Percentiles rank a stretch among this genome's conserved stretches.
Evolutionary conservation across 2,888 invertebrate species (phyloP).

Genomic region (Machimus atricapillus): DNA sequence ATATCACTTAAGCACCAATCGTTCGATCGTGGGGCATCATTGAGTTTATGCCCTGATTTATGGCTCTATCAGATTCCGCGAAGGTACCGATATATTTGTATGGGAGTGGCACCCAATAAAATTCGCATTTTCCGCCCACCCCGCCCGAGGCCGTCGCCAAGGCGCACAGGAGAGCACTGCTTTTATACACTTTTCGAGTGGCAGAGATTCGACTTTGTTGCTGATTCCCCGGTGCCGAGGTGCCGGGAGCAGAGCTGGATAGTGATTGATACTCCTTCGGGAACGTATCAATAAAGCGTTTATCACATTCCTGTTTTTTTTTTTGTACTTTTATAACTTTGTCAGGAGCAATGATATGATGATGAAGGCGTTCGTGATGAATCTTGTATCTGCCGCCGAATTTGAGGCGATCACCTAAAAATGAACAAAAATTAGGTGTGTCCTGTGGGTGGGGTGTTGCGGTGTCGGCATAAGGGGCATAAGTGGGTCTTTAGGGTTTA

Average conservation of each 20-base stretch:
- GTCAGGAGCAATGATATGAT: conserved; percentile 16
- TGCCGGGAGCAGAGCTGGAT: neutral
- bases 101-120: conserved; percentile 36
- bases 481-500: conserved; percentile 1
- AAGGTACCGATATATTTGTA: conserved; percentile 2
- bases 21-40: neutral
- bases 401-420: neutral
- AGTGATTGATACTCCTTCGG: conserved; percentile 44
- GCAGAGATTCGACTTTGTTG: neutral
- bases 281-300: conserved; percentile 46
- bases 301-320: conserved; percentile 38
- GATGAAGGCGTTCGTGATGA: conserved; percentile 4
- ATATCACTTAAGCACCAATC: conserved; percentile 13
- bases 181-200: neutral
- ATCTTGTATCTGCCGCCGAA: neutral
- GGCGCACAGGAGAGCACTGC: neutral
- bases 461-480: neutral
- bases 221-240: neutral
- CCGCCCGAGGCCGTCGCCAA: neutral
- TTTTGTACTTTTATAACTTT: conserved; percentile 26
- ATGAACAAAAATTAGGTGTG: neutral
- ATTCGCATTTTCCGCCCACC: conserved; percentile 41
- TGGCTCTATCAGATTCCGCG: conserved; percentile 10
- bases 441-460: neutral
- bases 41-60: conserved; percentile 22